Conservation (phyloP, 2,113 vertebrate species). For the Machaerirhynchus nigripectus region DNA sequence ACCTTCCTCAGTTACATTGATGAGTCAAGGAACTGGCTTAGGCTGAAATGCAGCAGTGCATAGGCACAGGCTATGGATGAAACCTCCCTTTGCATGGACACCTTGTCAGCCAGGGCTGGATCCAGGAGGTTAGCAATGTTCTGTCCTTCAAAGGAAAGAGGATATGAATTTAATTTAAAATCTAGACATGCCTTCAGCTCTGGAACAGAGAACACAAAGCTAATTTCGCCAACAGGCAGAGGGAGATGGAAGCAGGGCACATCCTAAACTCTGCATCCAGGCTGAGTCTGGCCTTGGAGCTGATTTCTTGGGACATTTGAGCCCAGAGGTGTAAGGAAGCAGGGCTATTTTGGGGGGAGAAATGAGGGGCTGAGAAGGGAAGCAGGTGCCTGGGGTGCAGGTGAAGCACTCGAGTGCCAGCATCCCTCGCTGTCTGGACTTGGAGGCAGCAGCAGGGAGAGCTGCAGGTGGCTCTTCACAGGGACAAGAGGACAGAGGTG, state of each 20-base stretch:
- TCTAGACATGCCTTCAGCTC: slow-evolving; percentile 43
- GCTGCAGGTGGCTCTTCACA: neutral
- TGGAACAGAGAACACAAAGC: slow-evolving; percentile 53
- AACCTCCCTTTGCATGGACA: neutral
- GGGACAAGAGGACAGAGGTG: neutral
- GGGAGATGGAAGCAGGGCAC: neutral
- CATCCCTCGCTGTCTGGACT: neutral
- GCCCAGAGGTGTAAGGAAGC: neutral
- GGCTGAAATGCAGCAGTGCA: neutral
- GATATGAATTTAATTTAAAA: slow-evolving; percentile 56
- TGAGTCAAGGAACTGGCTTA: slow-evolving; percentile 52
- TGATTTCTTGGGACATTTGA: neutral
- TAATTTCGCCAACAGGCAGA: neutral
- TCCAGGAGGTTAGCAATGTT: neutral
- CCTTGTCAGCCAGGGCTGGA: neutral
- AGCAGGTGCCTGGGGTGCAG: neutral
- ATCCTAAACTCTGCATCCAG: neutral
- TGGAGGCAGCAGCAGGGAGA: neutral
- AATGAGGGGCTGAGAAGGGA: neutral
- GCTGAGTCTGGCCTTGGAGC: neutral
- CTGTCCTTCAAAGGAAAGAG: neutral
- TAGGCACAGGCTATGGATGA: neutral
- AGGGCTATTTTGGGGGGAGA: neutral
- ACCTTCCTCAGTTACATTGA: slow-evolving; percentile 55
- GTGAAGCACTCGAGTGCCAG: neutral